Percentiles rank a stretch among this genome's conserved stretches.
These are phyloP conservation scores for Apus apus DNA, from an alignment of 2,113 vertebrate species.

Conservation along the genomic window DNA sequence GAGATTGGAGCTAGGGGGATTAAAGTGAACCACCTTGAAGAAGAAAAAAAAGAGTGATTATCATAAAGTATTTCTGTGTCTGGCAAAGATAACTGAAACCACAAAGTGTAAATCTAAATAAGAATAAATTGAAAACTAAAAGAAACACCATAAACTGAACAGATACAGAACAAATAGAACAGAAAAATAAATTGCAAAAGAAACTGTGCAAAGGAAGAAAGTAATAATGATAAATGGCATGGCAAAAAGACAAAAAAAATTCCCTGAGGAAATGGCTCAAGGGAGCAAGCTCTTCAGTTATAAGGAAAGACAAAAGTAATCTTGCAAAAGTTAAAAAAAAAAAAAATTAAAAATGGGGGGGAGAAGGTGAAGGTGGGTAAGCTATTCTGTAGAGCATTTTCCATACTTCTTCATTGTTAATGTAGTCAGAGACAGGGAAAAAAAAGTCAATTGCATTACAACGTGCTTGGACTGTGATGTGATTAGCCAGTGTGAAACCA, in stretches of 20 bases:
- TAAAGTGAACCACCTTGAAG: neutral
- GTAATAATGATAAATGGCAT: conserved; percentile 3
- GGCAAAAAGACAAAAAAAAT: neutral
- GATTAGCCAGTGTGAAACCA: neutral
- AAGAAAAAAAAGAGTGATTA: neutral
- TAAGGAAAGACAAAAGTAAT: neutral
- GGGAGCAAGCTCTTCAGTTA: conserved; percentile 22
- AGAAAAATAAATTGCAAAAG: conserved; percentile 21
- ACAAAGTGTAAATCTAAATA: neutral
- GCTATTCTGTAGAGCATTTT: neutral
- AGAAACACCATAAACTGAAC: neutral
- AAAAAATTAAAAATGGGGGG: too few relatives aligned
- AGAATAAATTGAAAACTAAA: conserved; percentile 2
- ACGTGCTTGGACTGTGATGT: neutral
- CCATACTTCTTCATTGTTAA: neutral
- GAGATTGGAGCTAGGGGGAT: neutral
- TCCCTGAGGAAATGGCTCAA: neutral
- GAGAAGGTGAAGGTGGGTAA: neutral
- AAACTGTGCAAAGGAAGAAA: neutral
- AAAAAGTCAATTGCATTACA: neutral
- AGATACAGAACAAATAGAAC: neutral
- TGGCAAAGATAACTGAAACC: neutral
- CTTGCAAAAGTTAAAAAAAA: neutral
- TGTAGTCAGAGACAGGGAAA: neutral
- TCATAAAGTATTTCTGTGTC: neutral